Evolutionary conservation across 2,113 vertebrate species (phyloP), one percentile per base, ranked within the genome.

Genomic region (Pampusana beccarii): DNA sequence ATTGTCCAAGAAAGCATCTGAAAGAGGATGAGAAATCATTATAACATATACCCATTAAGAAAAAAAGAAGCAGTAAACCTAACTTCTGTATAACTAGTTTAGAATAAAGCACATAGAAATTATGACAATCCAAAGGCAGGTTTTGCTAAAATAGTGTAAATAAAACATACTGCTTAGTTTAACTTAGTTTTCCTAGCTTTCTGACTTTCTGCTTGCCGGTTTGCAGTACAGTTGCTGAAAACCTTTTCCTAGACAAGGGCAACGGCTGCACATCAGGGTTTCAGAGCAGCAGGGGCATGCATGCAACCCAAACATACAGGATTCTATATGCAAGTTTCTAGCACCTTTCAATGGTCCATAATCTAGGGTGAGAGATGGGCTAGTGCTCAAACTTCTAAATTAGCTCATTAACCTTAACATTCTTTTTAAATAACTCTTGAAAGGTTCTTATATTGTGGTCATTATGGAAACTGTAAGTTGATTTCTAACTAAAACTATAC

Each of bases 301-400:
- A 46, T 5, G 34, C 6, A 56, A 18, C 7, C 31, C 0, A 6
- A 40, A 70, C 18, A 66, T 3, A 50, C 10, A 7, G 9, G 13
- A 31, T 21, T 48, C 17, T 25, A 33, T 2, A 6, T 3, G 12
- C 11, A 54, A 80, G n/a, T 3, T n/a, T 54, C 24, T 81, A 40
- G 38, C 21, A 40, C 31, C 26, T 88, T 77, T 33, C 57, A 48
- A 8, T 0, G 0, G 7, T 15, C 21, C 2, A 0, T 33, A n/a
- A 62, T 31, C 74, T 38, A 67, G 33, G 13, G 14, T 15, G 17
- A 29, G 42, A 54, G 31, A 50, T 3, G 10, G 29, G 23, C 31
- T 50, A 57, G 29, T 17, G 11, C 9, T 48, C 48, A 56, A 20
- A 51, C 9, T 18, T 51, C 53, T 78, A n/a, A 50, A 81, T 34